A percentile compares a stretch with the other conserved stretches of the same genome.
These are phyloP conservation scores for Eupithecia pulchellata DNA, from an alignment of 2,888 invertebrate genomes.

Conservation along the genomic window DNA sequence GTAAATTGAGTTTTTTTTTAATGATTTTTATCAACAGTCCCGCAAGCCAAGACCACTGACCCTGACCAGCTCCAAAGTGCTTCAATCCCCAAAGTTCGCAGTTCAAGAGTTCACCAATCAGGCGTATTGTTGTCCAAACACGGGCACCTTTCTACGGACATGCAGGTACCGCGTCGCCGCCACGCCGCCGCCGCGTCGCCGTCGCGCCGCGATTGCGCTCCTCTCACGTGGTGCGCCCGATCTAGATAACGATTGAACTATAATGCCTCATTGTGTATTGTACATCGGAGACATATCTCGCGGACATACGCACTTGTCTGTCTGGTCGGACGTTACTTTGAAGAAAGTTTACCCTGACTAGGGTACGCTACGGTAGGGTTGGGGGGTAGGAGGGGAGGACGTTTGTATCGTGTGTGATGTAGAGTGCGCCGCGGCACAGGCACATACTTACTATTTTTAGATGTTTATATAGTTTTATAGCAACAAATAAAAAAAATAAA, in stretches of 20 bases:
- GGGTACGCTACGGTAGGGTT: too few species aligned
- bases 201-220: neutral
- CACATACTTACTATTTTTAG: conserved; percentile 25
- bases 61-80: neutral
- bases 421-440: conserved; percentile 5
- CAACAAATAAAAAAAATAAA: conserved; percentile 8
- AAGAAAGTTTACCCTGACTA: neutral
- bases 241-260: conserved; percentile 55
- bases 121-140: conserved; percentile 56
- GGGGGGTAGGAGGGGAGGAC: too few species aligned
- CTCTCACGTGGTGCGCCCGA: conserved; percentile 17
- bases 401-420: neutral
- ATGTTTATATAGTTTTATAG: conserved; percentile 21
- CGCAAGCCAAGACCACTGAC: neutral
- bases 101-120: conserved; percentile 48
- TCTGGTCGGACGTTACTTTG: conserved; percentile 6
- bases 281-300: conserved; percentile 27
- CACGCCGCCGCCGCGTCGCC: neutral
- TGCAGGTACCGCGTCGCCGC: neutral
- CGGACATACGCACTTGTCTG: neutral
- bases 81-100: conserved; percentile 39
- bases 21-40: neutral
- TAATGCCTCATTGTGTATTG: conserved; percentile 57
- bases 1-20: neutral
- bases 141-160: conserved; percentile 35